These are phyloP conservation scores for Blastomussa wellsi DNA, from an alignment of 92 coral and sea anemone genomes.

Conservation along the genomic window DNA sequence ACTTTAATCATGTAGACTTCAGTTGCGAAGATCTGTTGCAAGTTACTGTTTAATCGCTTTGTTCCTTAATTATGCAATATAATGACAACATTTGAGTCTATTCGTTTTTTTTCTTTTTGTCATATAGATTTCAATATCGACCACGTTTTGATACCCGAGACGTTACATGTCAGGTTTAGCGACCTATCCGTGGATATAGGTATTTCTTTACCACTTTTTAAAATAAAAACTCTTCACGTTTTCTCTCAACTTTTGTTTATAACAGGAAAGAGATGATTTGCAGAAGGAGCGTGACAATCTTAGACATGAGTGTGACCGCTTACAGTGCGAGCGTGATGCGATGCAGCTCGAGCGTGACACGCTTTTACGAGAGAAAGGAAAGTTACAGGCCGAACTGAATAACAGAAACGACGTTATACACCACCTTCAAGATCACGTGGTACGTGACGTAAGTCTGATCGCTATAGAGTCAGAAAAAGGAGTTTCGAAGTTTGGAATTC, in stretches of 20 bases:
- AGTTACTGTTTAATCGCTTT: neutral
- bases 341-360: constrained; percentile 69
- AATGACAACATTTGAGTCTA: neutral
- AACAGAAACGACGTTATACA: constrained; percentile 75
- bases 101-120: too few relatives aligned
- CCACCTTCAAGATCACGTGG: constrained; percentile 83
- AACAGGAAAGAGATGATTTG: constrained; percentile 59
- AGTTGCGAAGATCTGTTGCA: neutral
- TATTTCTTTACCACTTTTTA: too few relatives aligned
- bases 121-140: neutral
- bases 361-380: constrained; percentile 55
- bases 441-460: constrained; percentile 11
- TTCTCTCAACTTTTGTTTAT: neutral
- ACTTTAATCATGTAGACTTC: neutral
- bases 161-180: too few relatives aligned
- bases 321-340: constrained; percentile 78
- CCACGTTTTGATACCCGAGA: neutral
- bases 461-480: neutral
- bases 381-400: constrained; percentile 60
- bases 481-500: too few relatives aligned
- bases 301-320: constrained; percentile 71
- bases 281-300: constrained; percentile 57
- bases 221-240: neutral
- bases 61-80: neutral
- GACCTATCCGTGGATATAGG: neutral